phyloP scores from a whole-genome alignment of 2,113 vertebrate genomes.

The Thermophis baileyi region DNA sequence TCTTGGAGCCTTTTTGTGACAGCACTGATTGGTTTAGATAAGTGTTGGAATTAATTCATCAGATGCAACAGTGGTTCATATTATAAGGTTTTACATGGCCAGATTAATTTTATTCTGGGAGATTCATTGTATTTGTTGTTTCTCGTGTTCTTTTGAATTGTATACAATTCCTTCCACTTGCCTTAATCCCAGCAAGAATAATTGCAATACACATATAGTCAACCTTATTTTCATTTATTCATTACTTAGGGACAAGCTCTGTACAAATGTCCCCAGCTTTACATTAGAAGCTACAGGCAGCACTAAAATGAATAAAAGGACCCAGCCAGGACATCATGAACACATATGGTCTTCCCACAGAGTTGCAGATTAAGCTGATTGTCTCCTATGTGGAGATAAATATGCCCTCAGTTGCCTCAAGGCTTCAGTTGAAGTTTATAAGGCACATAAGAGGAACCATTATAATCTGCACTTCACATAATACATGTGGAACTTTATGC shows the following conservation, averaged over 20 bases:
- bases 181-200: neutral
- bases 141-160: neutral
- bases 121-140: neutral
- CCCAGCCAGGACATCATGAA: neutral
- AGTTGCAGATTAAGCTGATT: neutral
- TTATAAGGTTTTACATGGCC: neutral
- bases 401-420: neutral
- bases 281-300: neutral
- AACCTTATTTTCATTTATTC: neutral
- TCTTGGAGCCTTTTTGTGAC: neutral
- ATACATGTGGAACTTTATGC: neutral
- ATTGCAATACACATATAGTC: neutral
- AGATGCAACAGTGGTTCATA: neutral
- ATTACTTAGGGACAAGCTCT: neutral
- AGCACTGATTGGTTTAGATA: neutral
- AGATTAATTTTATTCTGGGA: neutral
- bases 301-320: neutral
- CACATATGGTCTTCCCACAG: neutral
- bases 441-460: neutral
- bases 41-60: neutral
- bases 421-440: neutral
- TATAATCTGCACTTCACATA: neutral
- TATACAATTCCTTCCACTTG: neutral
- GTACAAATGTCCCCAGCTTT: neutral
- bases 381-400: neutral